These are phyloP conservation scores for Ambastaia sidthimunki DNA, from an alignment of 2,797 vertebrate species.

Conservation along the genomic window DNA sequence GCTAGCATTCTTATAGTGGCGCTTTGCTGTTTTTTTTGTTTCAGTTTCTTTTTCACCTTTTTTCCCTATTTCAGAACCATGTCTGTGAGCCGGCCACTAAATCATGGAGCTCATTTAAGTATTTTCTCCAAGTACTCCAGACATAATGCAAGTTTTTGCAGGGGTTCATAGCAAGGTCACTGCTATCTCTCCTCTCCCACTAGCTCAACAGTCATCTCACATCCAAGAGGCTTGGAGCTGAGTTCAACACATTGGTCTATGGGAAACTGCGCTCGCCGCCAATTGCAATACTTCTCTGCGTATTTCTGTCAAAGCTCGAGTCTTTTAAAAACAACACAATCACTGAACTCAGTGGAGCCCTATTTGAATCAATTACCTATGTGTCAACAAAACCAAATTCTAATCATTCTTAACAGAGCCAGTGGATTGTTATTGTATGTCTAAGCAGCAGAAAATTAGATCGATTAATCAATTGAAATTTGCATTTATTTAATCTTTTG, in stretches of 20 bases:
- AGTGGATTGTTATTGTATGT: slow-evolving; percentile 64
- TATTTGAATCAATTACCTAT: slow-evolving; percentile 81
- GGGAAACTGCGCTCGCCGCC: slow-evolving; percentile 78
- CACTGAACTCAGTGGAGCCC: slow-evolving; percentile 72
- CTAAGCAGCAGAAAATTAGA: slow-evolving; percentile 16
- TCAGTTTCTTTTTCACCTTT: slow-evolving; percentile 22
- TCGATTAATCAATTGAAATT: slow-evolving; percentile 15
- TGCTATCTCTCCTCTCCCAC: slow-evolving; percentile 74
- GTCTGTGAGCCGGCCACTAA: slow-evolving; percentile 74
- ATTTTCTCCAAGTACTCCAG: slow-evolving; percentile 72
- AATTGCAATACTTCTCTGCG: slow-evolving; percentile 82
- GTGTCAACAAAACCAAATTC: slow-evolving; percentile 77
- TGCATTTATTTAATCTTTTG: slow-evolving; percentile 3
- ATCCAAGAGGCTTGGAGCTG: slow-evolving; percentile 80
- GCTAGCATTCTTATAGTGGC: slow-evolving; percentile 8
- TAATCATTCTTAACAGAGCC: slow-evolving; percentile 68
- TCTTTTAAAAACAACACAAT: slow-evolving; percentile 79
- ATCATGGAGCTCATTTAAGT: slow-evolving; percentile 76
- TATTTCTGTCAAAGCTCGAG: slow-evolving; percentile 80
- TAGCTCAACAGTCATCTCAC: slow-evolving; percentile 74
- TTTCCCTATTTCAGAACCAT: slow-evolving; percentile 52
- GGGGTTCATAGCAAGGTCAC: slow-evolving; percentile 81
- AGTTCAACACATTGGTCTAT: slow-evolving; percentile 75
- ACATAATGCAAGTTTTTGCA: slow-evolving; percentile 75
- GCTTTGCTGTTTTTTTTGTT: slow-evolving; percentile 18